A percentile compares a stretch with the other conserved stretches of the same genome.
These are phyloP conservation scores for Glaucidium brasilianum DNA, from an alignment of 2,113 vertebrate genomes.

Conservation along the genomic window DNA sequence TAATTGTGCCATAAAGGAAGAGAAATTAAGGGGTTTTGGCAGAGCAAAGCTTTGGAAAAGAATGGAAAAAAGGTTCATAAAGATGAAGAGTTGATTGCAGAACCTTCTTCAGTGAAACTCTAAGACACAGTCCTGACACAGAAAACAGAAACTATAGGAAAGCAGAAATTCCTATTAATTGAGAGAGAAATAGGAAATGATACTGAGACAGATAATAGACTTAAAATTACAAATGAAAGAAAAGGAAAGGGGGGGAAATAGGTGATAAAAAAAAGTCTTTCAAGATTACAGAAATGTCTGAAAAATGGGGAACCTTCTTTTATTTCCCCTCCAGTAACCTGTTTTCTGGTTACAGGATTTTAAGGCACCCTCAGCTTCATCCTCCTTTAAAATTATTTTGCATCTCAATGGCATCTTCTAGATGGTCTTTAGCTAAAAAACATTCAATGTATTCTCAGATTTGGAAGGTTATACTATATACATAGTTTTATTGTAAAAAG, in stretches of 20 bases:
- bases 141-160: background rate
- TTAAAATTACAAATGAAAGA: background rate
- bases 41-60: background rate
- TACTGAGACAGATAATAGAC: background rate
- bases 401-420: background rate
- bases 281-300: background rate
- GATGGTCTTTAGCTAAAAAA: background rate
- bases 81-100: background rate
- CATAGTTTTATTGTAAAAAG: background rate
- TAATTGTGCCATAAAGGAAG: background rate
- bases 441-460: fast-evolving
- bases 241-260: background rate
- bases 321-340: background rate
- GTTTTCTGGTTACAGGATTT: background rate
- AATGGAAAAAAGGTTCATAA: background rate
- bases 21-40: background rate
- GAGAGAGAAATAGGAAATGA: background rate
- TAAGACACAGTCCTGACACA: background rate
- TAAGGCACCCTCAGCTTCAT: background rate
- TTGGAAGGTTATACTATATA: background rate
- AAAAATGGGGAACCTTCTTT: background rate
- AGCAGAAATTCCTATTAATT: background rate
- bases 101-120: background rate
- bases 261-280: background rate
- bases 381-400: background rate